Conservation (phyloP, 2,888 invertebrate species). For the Heliconius charithonia region DNA sequence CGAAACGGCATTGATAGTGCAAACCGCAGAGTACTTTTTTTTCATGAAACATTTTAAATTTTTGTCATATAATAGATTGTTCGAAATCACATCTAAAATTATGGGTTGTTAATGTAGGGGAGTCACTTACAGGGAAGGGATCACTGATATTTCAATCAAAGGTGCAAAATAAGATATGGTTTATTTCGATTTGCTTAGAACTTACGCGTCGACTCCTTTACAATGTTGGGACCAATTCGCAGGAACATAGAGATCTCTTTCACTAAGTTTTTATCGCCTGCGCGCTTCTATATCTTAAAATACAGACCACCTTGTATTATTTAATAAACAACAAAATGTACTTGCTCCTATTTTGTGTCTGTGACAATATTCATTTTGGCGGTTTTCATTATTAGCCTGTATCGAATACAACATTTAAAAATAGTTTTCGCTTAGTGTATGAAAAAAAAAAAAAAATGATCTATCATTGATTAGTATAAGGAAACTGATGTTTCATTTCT, state of each 20-base stretch:
- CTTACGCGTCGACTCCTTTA: slow-evolving; percentile 59
- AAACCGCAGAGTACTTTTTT: slow-evolving; percentile 17
- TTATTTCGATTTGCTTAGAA: slow-evolving; percentile 13
- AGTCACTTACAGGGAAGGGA: slow-evolving; percentile 27
- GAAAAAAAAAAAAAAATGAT: not conserved
- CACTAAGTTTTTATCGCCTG: slow-evolving; percentile 53
- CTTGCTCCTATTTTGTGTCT: slow-evolving; percentile 30
- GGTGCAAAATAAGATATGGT: slow-evolving; percentile 1
- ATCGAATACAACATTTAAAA: slow-evolving; percentile 9
- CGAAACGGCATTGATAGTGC: slow-evolving; percentile 7
- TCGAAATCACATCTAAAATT: not conserved
- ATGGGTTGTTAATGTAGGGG: slow-evolving; percentile 45
- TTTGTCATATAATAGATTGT: not conserved
- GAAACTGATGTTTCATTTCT: not conserved
- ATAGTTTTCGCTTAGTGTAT: slow-evolving; percentile 7
- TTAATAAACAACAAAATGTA: slow-evolving; percentile 22
- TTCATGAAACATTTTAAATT: not conserved
- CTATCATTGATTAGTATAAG: slow-evolving; percentile 3
- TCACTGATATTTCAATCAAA: not conserved
- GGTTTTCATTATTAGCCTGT: slow-evolving; percentile 29
- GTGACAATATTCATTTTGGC: slow-evolving; percentile 31
- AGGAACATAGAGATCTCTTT: slow-evolving; percentile 49
- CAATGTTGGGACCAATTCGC: slow-evolving; percentile 78
- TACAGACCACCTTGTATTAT: not conserved
- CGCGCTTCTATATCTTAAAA: slow-evolving; percentile 1